Evolutionary conservation across 2,113 vertebrate genomes (phyloP), one percentile per base, ranked within the genome.

Genomic region (Nyctibius bracteatus): DNA sequence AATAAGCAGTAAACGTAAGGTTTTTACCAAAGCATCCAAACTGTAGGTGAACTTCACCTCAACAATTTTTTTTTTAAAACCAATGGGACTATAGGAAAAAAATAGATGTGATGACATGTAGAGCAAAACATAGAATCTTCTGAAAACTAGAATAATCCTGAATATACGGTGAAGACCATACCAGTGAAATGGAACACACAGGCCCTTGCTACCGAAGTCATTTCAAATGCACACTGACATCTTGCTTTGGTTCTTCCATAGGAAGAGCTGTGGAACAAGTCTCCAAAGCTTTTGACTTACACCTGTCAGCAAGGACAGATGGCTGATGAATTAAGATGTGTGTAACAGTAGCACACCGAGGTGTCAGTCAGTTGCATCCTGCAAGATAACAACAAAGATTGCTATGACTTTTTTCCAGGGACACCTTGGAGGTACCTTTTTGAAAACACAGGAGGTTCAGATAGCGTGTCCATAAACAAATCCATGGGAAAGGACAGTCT

Each of bases 271-370:
- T 90, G 66, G 30, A 93, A 85, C 3, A 8, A 0, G 0, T 41
- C 30, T 72, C 41, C 66, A 65, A 79, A 92, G 30, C 21, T 85
- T 71, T 79, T 71, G 52, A 16, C 20, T 82, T 39, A 23, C 1
- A 23, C 9, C 23, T 67, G 20, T 55, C 23, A 82, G 47, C 44
- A 74, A 57, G 71, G 57, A 35, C 21, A 30, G 44, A 7, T 0
- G 2, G 65, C 21, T 2, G 2, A 47, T 39, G 35, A 65, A 43
- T n/a, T 39, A 39, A 30, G 18, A 37, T 25, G 4, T 30, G 18
- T 67, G 30, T 59, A 51, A 47, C 0, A 2, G 25, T 41, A 77
- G 25, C 46, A 39, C 51, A 63, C 25, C 0, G 0, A 62, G 33
- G 10, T 0, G 0, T 66, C 47, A 61, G 30, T 83, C 67, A 14